Conservation (phyloP, 1,140 invertebrate species). For the Helicorthomorpha holstii region DNA sequence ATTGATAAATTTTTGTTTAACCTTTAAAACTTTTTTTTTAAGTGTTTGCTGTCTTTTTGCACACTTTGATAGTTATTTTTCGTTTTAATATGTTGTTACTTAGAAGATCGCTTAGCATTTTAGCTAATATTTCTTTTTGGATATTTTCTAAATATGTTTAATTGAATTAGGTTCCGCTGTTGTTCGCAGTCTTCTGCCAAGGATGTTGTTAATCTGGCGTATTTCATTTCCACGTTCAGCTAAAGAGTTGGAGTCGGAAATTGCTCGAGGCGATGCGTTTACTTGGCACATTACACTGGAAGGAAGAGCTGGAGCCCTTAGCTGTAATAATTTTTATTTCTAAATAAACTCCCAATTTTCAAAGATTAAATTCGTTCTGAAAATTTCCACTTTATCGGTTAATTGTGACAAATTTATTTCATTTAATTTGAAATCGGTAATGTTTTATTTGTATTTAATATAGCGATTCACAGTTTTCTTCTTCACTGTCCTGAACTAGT, state of each 20-base stretch:
- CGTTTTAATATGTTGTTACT: too few species aligned
- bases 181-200: conserved; percentile 67
- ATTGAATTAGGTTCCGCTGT: conserved; percentile 53
- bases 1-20: too few species aligned
- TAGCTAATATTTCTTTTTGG: neutral
- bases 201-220: conserved; percentile 89
- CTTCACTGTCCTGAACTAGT: conserved; percentile 75
- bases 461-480: conserved; percentile 80
- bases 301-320: conserved; percentile 85
- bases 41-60: too few species aligned
- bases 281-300: conserved; percentile 98
- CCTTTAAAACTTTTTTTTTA: too few species aligned
- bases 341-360: too few species aligned
- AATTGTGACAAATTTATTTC: neutral
- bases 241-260: conserved; percentile 93
- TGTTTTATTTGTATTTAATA: neutral
- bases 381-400: too few species aligned
- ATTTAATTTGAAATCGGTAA: neutral
- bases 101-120: too few species aligned
- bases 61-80: too few species aligned
- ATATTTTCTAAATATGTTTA: neutral
- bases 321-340: conserved; percentile 21
- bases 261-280: conserved; percentile 90
- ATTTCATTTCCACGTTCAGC: conserved; percentile 92
- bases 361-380: too few species aligned